These are phyloP conservation scores for Hydrotaea diabolus DNA, from an alignment of 2,888 invertebrate genomes.

Conservation along the genomic window DNA sequence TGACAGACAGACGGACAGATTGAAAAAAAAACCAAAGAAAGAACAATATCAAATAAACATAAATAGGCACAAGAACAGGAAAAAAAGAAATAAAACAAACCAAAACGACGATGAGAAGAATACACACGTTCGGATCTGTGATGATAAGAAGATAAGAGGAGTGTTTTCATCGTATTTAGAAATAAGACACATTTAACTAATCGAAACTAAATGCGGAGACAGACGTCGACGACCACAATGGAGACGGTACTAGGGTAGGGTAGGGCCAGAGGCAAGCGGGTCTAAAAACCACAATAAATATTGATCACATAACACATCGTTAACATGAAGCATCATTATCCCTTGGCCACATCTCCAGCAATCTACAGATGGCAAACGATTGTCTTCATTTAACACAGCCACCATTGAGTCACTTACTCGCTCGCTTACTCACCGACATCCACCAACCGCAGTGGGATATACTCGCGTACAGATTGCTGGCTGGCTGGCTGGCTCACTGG, in stretches of 20 bases:
- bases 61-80: not conserved
- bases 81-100: not conserved
- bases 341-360: constrained; percentile 60
- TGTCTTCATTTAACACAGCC: constrained; percentile 34
- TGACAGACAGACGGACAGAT: not conserved
- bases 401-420: not conserved
- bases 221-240: not conserved
- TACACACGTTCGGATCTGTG: constrained; percentile 13
- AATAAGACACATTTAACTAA: constrained; percentile 62
- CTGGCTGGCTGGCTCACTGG: no score
- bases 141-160: constrained; percentile 74
- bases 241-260: constrained; percentile 30
- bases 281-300: constrained; percentile 64
- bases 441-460: not conserved
- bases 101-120: constrained; percentile 1
- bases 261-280: constrained; percentile 9
- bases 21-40: not conserved
- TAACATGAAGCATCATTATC: constrained; percentile 67
- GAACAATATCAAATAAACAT: constrained; percentile 16
- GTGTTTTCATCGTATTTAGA: constrained; percentile 38
- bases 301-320: constrained; percentile 68
- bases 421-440: constrained; percentile 45
- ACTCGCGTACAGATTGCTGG: constrained; percentile 36
- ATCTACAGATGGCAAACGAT: constrained; percentile 40
- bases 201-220: constrained; percentile 61